Evolutionary conservation across 2,797 vertebrate genomes (phyloP).

Genomic region (Ceyx erithaca): DNA sequence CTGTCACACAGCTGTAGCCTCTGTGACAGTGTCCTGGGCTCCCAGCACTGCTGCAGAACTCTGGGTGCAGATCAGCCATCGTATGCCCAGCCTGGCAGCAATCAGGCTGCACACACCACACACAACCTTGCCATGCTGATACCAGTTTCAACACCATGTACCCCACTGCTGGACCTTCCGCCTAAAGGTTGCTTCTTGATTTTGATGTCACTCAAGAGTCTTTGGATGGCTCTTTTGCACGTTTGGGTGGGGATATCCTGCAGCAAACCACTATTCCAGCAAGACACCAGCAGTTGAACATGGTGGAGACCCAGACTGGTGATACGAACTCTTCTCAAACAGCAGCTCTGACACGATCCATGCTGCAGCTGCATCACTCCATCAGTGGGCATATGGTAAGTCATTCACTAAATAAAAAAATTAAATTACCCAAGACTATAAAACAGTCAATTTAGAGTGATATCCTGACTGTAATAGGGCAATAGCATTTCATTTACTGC

Average conservation of each 20-base stretch:
- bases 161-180: accelerated
- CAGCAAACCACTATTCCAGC: accelerated
- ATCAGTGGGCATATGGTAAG: slow-evolving; percentile 30
- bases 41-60: not conserved
- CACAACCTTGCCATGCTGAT: accelerated
- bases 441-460: slow-evolving; percentile 39
- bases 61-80: not conserved
- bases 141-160: not conserved
- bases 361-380: not conserved
- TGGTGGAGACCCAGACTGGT: accelerated
- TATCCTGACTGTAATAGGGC: slow-evolving; percentile 28
- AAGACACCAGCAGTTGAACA: accelerated
- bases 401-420: not conserved
- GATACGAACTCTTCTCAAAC: not conserved
- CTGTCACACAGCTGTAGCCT: not conserved
- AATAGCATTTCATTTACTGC: slow-evolving; percentile 20
- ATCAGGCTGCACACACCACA: accelerated
- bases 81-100: not conserved
- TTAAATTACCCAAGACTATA: slow-evolving; percentile 50
- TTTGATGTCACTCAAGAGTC: not conserved
- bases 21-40: not conserved
- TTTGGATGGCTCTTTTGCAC: not conserved
- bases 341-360: not conserved
- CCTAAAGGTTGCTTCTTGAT: not conserved
- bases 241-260: not conserved